Evolutionary conservation across 1,140 invertebrate species (phyloP).

Genomic region (Camponotus vicinus): DNA sequence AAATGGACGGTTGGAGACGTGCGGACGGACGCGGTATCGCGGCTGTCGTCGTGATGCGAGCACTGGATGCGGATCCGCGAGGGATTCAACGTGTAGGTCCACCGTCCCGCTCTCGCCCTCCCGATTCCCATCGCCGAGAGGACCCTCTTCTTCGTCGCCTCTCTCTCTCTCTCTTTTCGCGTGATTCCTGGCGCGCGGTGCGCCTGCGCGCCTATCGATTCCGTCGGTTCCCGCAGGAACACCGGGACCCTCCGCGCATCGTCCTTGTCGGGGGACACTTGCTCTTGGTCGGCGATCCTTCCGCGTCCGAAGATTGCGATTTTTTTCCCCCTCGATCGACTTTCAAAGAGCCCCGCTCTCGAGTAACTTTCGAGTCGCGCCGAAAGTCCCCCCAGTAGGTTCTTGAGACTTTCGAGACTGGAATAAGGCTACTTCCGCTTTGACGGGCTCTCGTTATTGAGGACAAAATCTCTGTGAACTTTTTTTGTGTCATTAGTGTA

Average conservation of each 20-base stretch:
- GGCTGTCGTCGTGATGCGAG: constrained; percentile 75
- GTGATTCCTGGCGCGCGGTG: constrained; percentile 56
- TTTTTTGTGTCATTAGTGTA: background rate
- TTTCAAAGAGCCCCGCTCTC: background rate
- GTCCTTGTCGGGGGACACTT: background rate
- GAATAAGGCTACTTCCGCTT: background rate
- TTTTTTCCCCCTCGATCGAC: background rate
- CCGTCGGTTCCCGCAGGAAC: constrained; percentile 80
- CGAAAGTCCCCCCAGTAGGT: background rate
- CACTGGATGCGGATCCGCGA: constrained; percentile 84
- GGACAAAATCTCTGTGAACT: background rate
- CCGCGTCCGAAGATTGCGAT: background rate
- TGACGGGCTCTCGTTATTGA: background rate
- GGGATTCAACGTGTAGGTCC: constrained; percentile 81
- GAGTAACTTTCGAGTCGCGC: background rate
- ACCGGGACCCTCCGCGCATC: constrained; percentile 62
- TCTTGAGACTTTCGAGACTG: background rate
- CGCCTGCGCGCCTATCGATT: constrained; percentile 86
- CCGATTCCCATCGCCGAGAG: constrained; percentile 53
- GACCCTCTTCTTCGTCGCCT: constrained; percentile 51
- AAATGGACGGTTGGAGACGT: constrained; percentile 47
- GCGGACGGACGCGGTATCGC: constrained; percentile 62
- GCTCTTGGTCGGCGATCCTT: constrained; percentile 32
- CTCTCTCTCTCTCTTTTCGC: constrained; percentile 44
- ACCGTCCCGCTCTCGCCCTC: constrained; percentile 59